These are phyloP conservation scores for Isoperla grammatica DNA, from an alignment of 2,888 invertebrate genomes.

Conservation along the genomic window DNA sequence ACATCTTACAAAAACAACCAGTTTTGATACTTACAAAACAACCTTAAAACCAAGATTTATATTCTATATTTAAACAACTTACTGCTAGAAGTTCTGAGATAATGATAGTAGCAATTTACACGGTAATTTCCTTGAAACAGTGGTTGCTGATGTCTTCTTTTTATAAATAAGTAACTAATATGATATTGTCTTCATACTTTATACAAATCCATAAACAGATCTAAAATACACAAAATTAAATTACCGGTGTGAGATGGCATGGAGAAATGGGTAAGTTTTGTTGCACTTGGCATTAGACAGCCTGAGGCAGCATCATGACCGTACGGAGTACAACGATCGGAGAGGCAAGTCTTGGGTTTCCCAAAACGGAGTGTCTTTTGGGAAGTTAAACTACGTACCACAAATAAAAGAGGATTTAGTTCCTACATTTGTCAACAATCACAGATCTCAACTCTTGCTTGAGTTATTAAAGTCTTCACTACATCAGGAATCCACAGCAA, in stretches of 20 bases:
- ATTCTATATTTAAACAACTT: slow-evolving; percentile 15
- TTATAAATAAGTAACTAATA: neutral
- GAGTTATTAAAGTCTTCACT: neutral
- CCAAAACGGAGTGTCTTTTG: too few relatives aligned
- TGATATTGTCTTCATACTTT: too few relatives aligned
- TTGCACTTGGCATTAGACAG: neutral
- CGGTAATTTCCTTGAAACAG: neutral
- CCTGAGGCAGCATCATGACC: neutral
- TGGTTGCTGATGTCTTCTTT: slow-evolving; percentile 2
- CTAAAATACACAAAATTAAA: neutral
- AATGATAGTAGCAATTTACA: neutral
- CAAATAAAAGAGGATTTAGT: neutral
- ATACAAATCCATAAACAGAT: too few relatives aligned
- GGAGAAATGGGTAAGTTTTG: neutral
- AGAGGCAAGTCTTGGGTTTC: neutral
- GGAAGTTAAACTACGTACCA: neutral
- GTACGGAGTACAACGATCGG: neutral
- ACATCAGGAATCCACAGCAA: too few relatives aligned
- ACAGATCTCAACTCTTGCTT: slow-evolving; percentile 9
- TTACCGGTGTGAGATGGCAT: too few relatives aligned
- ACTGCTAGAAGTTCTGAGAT: neutral
- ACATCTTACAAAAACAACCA: slow-evolving; percentile 17
- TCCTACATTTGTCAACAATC: neutral
- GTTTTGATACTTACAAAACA: slow-evolving; percentile 16
- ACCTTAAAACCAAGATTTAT: slow-evolving; percentile 19